phyloP scores from a whole-genome alignment of 2,797 vertebrate species.

The Valencia hispanica region DNA sequence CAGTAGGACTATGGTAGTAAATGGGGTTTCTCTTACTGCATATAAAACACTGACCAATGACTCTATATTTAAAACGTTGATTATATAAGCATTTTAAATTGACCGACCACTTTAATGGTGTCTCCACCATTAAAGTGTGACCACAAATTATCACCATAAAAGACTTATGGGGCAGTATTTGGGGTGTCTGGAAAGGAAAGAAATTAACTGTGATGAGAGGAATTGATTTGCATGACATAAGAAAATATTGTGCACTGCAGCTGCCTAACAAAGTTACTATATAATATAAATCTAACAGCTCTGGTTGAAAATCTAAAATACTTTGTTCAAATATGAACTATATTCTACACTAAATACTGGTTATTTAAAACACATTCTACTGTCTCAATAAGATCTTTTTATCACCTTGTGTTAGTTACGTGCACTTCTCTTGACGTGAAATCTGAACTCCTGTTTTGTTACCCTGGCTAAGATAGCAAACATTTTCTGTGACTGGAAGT shows the following conservation, averaged over 20 bases:
- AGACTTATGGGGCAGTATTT: too few relatives aligned
- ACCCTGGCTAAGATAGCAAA: constrained; percentile 23
- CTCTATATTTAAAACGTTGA: too few relatives aligned
- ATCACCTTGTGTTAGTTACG: background rate
- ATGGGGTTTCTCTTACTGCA: too few relatives aligned
- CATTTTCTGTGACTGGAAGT: constrained; percentile 16
- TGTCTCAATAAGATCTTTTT: background rate
- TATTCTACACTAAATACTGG: background rate
- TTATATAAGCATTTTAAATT: too few relatives aligned
- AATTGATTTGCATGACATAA: background rate
- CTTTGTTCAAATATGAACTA: background rate
- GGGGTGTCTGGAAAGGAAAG: too few relatives aligned
- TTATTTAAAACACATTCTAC: background rate
- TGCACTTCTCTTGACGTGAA: constrained; percentile 5
- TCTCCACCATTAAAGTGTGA: too few relatives aligned
- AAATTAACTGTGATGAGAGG: background rate
- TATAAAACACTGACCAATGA: too few relatives aligned
- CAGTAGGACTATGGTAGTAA: too few relatives aligned
- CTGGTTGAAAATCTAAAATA: background rate
- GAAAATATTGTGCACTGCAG: background rate
- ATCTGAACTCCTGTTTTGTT: constrained; percentile 14
- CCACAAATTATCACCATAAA: too few relatives aligned
- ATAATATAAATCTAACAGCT: background rate
- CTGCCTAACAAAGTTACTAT: background rate
- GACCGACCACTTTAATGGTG: too few relatives aligned